Base-by-base conservation (phyloP, 1,140 invertebrate species). In the Drosophila aff. region DNA sequence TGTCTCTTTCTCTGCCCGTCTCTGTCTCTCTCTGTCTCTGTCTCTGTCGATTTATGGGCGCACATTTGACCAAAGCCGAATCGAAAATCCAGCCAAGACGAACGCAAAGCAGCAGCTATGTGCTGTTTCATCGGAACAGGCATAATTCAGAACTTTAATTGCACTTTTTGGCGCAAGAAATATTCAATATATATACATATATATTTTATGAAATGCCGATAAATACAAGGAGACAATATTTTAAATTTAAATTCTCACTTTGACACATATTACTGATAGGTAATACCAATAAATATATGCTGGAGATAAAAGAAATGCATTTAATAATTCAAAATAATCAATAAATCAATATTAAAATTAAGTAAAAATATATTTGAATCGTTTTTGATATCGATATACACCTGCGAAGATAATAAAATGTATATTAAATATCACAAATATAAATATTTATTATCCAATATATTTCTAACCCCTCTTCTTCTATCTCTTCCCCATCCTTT, bases 41-140 rank as follows among this genome's bases (percentile, higher is more conserved):
- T 44, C 68, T 50, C 40, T 74, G 28, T 76, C 83, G 84, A 86
- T 86, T 86, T 86, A 87, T 86, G 83, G 83, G 69, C 69, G 77
- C 79, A 76, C 81, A 86, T 80, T 84, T 83, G 76, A 71, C 71
- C 68, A 76, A 57, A 44, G 23, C 65, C 47, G 46, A 60, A 76
- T 74, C 73, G 75, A 64, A 71, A 78, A 64, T 73, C 71, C 71
- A 74, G 71, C 68, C 67, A 73, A 60, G 69, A 38, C 46, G 46
- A 33, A 38, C 33, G 36, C 38, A 31, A 13, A 33, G 15, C 58
- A 44, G 40, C 11, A 21, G 40, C 41, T 63, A 28, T 63, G 28
- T 36, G 38, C 21, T 21, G 8, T 62, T 55, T 9, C 52, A 23
- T 38, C 18, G 13, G 33, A n/a, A 40, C 21, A 26, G 21, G 53